Evolutionary conservation across 2,113 vertebrate genomes (phyloP).

Genomic region (Misgurnus anguillicaudatus): DNA sequence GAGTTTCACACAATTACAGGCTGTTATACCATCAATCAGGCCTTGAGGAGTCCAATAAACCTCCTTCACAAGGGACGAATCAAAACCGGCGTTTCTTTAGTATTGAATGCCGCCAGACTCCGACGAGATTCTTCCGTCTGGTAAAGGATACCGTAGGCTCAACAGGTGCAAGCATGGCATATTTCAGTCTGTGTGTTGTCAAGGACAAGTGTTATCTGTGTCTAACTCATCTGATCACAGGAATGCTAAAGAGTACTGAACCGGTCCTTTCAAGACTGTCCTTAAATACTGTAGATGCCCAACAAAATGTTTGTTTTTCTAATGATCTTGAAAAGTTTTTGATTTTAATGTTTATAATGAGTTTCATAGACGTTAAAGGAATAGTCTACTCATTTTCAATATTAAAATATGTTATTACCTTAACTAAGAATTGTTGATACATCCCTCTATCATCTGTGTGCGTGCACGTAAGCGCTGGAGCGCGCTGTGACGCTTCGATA

Average conservation of each 20-base stretch:
- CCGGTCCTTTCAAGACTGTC: not conserved
- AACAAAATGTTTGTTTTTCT: not conserved
- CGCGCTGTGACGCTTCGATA: no score
- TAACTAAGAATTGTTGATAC: no score
- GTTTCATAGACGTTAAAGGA: no score
- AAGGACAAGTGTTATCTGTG: constrained; percentile 49
- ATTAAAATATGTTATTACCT: no score
- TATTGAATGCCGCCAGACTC: constrained; percentile 31
- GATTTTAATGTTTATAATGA: no score
- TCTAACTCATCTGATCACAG: constrained; percentile 20
- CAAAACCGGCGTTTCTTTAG: not conserved
- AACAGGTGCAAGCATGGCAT: constrained; percentile 55
- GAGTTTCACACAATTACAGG: constrained; percentile 27
- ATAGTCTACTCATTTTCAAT: no score
- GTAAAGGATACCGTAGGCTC: constrained; percentile 34
- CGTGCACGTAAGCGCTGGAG: no score
- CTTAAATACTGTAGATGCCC: not conserved
- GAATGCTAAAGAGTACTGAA: constrained; percentile 28
- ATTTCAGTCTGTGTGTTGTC: constrained; percentile 43
- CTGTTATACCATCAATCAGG: constrained; percentile 39
- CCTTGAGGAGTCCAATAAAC: constrained; percentile 41
- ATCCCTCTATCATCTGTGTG: no score
- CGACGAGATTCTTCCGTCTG: constrained; percentile 40
- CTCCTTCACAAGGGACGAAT: not conserved
- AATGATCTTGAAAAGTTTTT: no score